Evolutionary conservation across 1,140 invertebrate species (phyloP).

Genomic region (Tetramorium parvispinum): DNA sequence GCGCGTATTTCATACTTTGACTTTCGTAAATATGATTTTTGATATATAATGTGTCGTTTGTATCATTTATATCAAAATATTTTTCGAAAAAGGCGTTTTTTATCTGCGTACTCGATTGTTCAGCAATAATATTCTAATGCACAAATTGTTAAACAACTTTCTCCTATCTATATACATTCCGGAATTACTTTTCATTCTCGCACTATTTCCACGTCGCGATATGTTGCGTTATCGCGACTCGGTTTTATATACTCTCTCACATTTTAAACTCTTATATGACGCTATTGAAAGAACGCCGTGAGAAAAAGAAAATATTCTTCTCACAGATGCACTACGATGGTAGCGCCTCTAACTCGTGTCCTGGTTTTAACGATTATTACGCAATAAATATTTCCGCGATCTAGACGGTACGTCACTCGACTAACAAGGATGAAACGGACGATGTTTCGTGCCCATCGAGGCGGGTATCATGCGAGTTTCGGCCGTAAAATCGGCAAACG

Average conservation of each 20-base stretch:
- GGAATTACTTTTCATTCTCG: slow-evolving; percentile 15
- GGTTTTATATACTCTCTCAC: slow-evolving; percentile 32
- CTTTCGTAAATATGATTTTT: not conserved
- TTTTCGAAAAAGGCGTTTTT: not conserved
- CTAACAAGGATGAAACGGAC: slow-evolving; percentile 7
- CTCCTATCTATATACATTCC: not conserved
- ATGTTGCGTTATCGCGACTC: slow-evolving; percentile 36
- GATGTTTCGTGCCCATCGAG: slow-evolving; percentile 29
- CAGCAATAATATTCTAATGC: not conserved
- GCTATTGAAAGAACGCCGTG: slow-evolving; percentile 38
- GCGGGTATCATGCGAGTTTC: slow-evolving; percentile 53
- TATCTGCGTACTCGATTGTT: not conserved
- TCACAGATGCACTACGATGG: slow-evolving; percentile 6
- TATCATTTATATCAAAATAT: not conserved
- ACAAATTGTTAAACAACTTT: slow-evolving; percentile 6
- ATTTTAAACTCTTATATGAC: slow-evolving; percentile 22
- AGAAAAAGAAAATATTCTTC: slow-evolving; percentile 34
- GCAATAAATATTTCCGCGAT: slow-evolving; percentile 79
- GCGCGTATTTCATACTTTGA: not conserved
- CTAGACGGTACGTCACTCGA: slow-evolving; percentile 67
- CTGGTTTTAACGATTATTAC: slow-evolving; percentile 80
- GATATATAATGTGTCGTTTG: not conserved
- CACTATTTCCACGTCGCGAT: not conserved
- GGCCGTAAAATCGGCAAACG: slow-evolving; percentile 66
- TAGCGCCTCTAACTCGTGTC: slow-evolving; percentile 26